Evolutionary conservation across 1,140 invertebrate species (phyloP), one percentile per base, ranked within the genome.

Genomic region (Zaprionus taronus): DNA sequence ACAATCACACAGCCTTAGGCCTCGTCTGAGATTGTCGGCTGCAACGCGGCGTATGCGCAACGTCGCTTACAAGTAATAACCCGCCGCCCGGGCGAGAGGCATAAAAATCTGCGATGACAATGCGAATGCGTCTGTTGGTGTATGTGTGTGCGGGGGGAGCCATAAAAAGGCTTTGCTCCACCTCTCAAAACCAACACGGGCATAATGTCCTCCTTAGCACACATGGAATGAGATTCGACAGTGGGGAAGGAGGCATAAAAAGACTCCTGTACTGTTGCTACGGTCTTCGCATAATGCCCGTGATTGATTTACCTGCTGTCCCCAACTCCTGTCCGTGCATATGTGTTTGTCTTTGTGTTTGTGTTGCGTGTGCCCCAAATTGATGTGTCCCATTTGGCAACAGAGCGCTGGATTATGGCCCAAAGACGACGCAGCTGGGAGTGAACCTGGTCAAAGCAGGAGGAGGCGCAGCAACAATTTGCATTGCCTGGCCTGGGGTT

Each of bases 251-350:
- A 47, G 36, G 41, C 38, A 41, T 41, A 41, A 41, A 15, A n/a
- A 15, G 15, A 15, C 14, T 41, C 5, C 4, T 5, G 14, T 3
- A 2, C 38, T 34, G 9, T 11, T 11, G 3, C 9, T 11, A 9
- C 38, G 14, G 14, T 15, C 6, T n/a, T 47, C 41, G n/a, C 78
- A 80, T 87, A 89, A 87, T 89, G 84, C 81, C 74, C 62, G 65
- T 80, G 84, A 87, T 87, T 87, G 84, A 87, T 87, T 87, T 89
- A 87, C 81, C 84, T 87, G 81, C 72, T 81, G 41, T 7, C 6
- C 14, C 57, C 61, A 38, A 49, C 41, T 66, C 31, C 9, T 9
- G 31, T 9, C 2, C 9, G 31, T 9, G 31, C 9, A 28, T 28
- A 1, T 28, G 6, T 28, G 31, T 61, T 14, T 24, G 17, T 61